Evolutionary conservation across 1,140 invertebrate species (phyloP).

Genomic region (Gryon sp.): DNA sequence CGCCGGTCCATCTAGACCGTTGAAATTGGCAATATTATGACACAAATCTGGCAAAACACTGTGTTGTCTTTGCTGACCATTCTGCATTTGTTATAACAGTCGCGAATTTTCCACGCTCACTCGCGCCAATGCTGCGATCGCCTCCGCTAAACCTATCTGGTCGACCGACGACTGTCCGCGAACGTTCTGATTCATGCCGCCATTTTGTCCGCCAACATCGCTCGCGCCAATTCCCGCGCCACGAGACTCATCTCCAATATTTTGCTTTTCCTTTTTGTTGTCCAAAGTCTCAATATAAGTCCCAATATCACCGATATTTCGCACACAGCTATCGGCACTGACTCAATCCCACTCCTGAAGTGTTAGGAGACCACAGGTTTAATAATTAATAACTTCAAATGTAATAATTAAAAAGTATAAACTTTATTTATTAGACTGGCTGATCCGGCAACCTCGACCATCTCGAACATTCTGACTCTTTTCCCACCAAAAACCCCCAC

Average conservation of each 20-base stretch:
- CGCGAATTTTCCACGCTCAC: not conserved
- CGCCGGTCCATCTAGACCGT: conserved; percentile 13
- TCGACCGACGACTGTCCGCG: not conserved
- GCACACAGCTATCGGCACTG: not conserved
- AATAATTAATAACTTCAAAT: too few relatives aligned
- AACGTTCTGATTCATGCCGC: not conserved
- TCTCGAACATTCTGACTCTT: too few relatives aligned
- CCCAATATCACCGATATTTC: not conserved
- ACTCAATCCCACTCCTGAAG: not conserved
- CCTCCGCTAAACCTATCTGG: not conserved
- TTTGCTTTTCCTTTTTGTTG: too few relatives aligned
- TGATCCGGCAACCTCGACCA: too few relatives aligned
- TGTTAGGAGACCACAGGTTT: not conserved
- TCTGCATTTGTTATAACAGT: conserved; percentile 4
- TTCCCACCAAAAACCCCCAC: too few relatives aligned
- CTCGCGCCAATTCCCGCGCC: too few relatives aligned
- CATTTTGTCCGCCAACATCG: too few relatives aligned
- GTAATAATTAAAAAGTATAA: too few relatives aligned
- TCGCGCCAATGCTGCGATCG: not conserved
- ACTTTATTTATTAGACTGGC: too few relatives aligned
- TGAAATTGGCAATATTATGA: conserved; percentile 29
- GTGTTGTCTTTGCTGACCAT: conserved; percentile 37
- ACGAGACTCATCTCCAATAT: too few relatives aligned
- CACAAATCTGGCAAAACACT: conserved; percentile 35
- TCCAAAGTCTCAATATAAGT: too few relatives aligned